Evolutionary conservation across 1,140 invertebrate genomes (phyloP), one percentile per base, ranked within the genome.

Genomic region (Drosophila lini): DNA sequence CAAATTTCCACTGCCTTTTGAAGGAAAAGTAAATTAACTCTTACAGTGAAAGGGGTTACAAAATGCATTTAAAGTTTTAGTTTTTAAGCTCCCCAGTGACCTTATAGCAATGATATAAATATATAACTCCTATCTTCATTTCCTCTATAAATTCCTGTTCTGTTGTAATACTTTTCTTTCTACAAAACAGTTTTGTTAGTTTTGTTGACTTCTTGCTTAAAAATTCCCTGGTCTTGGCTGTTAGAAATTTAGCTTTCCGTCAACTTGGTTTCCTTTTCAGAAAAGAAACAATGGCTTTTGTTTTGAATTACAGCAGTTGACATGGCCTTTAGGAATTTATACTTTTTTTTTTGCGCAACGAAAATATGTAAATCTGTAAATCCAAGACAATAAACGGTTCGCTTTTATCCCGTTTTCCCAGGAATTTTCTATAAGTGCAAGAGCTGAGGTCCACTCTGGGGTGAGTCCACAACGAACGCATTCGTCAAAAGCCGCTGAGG

Each of bases 401-500:
- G 48, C n/a, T 32, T 32, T 16, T 5, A 50, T 11, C 47, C 5
- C 2, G n/a, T 5, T 22, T 47, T 15, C 11, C 42, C 22, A n/a
- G 5, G 9, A 31, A 31, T 10, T 13, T 28, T 28, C 15, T 9
- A n/a, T 5, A n/a, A 9, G 19, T 55, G 10, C 22, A 16, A 10
- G 19, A 8, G n/a, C 28, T 6, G 31, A 16, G 25, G 28, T 22
- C 16, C 38, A 25, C 25, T 32, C 16, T n/a, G 11, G 53, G 11
- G 7, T 15, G 44, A 16, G 7, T 3, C 10, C 15, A 31, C 22
- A n/a, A 3, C 13, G 3, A 22, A 32, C 19, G 19, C 40, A 38
- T 55, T 32, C 25, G 45, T 40, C 53, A 57, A n/a, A 59, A 19
- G 44, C 34, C 44, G 28, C 31, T 50, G 36, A 10, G 61, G 62